These are phyloP conservation scores for Steinernema khuongi DNA, from an alignment of 1,140 invertebrate species.

Conservation along the genomic window DNA sequence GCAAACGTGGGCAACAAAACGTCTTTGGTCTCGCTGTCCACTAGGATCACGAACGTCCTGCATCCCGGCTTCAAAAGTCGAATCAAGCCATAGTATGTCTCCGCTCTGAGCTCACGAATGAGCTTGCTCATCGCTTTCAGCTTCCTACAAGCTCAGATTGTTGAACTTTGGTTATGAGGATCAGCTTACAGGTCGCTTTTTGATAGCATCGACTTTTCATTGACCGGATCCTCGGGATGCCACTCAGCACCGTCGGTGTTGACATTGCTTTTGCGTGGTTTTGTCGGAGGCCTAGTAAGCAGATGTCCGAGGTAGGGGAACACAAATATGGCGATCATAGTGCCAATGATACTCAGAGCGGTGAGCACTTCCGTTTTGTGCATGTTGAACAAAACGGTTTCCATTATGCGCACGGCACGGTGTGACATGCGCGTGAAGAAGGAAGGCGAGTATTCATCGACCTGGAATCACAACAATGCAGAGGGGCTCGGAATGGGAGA, in stretches of 20 bases:
- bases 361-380: conserved; percentile 18
- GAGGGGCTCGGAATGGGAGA: neutral
- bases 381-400: conserved; percentile 48
- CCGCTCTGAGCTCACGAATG: conserved; percentile 82
- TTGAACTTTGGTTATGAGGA: neutral
- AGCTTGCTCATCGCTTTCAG: conserved; percentile 47
- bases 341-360: neutral
- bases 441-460: conserved; percentile 47
- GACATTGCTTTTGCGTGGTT: conserved; percentile 11
- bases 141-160: conserved; percentile 20
- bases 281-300: neutral
- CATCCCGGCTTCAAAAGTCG: conserved; percentile 87
- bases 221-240: conserved; percentile 57
- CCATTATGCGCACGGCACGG: conserved; percentile 35
- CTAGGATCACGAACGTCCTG: conserved; percentile 79
- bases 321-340: neutral
- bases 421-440: conserved; percentile 43
- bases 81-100: conserved; percentile 90
- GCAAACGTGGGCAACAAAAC: conserved; percentile 83
- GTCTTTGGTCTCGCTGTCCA: conserved; percentile 78
- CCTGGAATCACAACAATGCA: conserved; percentile 28
- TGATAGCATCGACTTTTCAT: conserved; percentile 4
- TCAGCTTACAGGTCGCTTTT: neutral
- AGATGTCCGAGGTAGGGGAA: conserved; percentile 13
- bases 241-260: conserved; percentile 34